phyloP scores from a whole-genome alignment of 1,140 invertebrate genomes.

The Sycobia sp. region DNA sequence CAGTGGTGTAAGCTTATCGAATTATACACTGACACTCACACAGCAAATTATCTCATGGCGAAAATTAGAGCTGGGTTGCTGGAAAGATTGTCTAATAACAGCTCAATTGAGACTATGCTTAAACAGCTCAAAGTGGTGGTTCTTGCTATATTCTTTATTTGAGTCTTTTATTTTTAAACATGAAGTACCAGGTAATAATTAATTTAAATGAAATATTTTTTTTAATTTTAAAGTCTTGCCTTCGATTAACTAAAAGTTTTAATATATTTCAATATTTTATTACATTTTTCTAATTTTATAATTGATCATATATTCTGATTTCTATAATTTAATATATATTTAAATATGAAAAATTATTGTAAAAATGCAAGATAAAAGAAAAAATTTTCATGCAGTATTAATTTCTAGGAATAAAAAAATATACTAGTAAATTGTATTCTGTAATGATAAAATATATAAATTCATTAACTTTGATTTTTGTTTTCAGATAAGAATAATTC shows the following conservation, averaged over 20 bases:
- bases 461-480: slow-evolving; percentile 18
- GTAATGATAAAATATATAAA: too few relatives aligned
- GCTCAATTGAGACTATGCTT: slow-evolving; percentile 68
- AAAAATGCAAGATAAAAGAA: too few relatives aligned
- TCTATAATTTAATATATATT: background rate
- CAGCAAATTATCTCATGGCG: slow-evolving; percentile 89
- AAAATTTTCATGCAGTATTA: too few relatives aligned
- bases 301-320: too few relatives aligned
- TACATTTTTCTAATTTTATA: background rate
- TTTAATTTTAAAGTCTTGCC: too few relatives aligned
- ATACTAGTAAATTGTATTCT: too few relatives aligned
- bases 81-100: slow-evolving; percentile 79
- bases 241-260: background rate
- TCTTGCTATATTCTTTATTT: slow-evolving; percentile 79
- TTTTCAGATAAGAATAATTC: slow-evolving; percentile 25
- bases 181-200: slow-evolving; percentile 27
- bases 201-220: too few relatives aligned
- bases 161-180: slow-evolving; percentile 55
- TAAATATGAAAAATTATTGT: too few relatives aligned
- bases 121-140: slow-evolving; percentile 85
- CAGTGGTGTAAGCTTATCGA: slow-evolving; percentile 79
- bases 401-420: too few relatives aligned
- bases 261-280: background rate
- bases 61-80: slow-evolving; percentile 85
- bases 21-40: slow-evolving; percentile 73